Percentiles rank a stretch among this genome's conserved stretches.
These are phyloP conservation scores for Peucedramus taeniatus DNA, from an alignment of 2,113 vertebrate genomes.

Conservation along the genomic window DNA sequence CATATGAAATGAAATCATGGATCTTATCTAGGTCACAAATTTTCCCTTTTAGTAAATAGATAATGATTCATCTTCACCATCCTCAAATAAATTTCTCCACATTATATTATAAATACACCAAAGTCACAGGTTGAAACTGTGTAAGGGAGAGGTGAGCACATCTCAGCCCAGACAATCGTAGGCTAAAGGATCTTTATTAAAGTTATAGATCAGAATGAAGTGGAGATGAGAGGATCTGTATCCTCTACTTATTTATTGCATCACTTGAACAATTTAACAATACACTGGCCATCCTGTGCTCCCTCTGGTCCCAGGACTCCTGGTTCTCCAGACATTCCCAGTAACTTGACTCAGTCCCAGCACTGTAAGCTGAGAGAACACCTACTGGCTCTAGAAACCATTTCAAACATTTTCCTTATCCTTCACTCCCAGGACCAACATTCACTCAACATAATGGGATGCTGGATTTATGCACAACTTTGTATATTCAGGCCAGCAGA, in stretches of 20 bases:
- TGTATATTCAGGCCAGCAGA: neutral
- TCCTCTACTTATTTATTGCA: neutral
- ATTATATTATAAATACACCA: neutral
- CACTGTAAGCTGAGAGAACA: neutral
- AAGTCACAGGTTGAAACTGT: neutral
- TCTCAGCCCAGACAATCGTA: neutral
- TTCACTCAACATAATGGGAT: neutral
- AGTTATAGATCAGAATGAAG: neutral
- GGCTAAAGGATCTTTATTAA: neutral
- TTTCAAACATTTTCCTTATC: neutral
- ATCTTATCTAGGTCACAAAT: neutral
- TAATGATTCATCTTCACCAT: neutral
- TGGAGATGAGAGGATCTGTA: neutral
- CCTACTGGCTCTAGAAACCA: neutral
- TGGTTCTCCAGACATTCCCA: neutral
- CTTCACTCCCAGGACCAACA: neutral
- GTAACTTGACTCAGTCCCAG: neutral
- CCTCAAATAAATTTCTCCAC: neutral
- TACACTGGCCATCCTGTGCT: accelerated
- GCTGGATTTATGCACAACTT: neutral
- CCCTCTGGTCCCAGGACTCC: neutral
- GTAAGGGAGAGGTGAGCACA: neutral
- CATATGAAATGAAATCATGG: neutral
- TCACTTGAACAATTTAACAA: neutral
- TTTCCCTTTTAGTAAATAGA: neutral